Evolutionary conservation across 2,888 invertebrate genomes (phyloP), one percentile per base, ranked within the genome.

Genomic region (Litoditis marina): DNA sequence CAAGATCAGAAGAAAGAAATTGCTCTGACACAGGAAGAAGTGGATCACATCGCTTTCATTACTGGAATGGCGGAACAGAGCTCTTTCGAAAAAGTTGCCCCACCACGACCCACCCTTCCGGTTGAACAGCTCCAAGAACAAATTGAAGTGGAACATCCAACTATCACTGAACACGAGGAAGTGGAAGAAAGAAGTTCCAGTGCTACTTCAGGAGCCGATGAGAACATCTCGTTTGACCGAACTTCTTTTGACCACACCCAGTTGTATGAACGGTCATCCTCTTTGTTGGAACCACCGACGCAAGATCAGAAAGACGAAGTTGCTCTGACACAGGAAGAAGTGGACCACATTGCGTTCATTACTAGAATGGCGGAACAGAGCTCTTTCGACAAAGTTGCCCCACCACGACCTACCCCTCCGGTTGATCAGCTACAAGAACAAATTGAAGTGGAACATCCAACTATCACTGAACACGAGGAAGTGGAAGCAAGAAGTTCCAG

Each of bases 341-440:
- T 65, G 16, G 72, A 68, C 28, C 71, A 71, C 65, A 73, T 70
- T 53, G 68, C 63, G 6, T 30, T 34, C 28, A 68, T 74, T 36
- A 60, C 65, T 36, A 25, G 60, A 30, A 57, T 71, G 60, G 65
- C 71, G 2, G 65, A 65, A 6, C 39, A 63, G 13, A 32, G 53
- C 31, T 52, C 58, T 11, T 49, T 58, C 46, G 57, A 57, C 49
- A 47, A 32, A 31, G 31, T 42, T 22, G 5, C 13, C 16, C 50
- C 44, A 32, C 34, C 46, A 32, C 47, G 22, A n/a, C 22, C 8
- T 19, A 47, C 8, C 11, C 11, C 19, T 5, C 31, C 31, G 16
- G 11, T 4, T 4, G 52, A 30, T n/a, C 11, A n/a, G n/a, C n/a
- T n/a, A n/a, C n/a, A n/a, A n/a, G n/a, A n/a, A n/a, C n/a, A n/a